Base-by-base conservation (phyloP, 2,888 invertebrate species). In the Tenthredo distinguenda region DNA sequence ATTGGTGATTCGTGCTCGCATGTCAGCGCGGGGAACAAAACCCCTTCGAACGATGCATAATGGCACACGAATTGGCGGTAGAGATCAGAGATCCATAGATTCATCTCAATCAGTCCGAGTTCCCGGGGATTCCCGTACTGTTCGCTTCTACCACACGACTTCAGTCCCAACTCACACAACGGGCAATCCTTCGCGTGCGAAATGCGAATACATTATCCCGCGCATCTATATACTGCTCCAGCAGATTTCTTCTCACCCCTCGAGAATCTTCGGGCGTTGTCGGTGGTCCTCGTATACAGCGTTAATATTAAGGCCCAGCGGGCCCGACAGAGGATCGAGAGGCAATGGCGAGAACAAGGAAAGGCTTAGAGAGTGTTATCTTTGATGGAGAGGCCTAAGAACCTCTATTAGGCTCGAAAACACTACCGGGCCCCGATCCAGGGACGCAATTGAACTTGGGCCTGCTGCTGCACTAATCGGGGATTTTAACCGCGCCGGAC, bases 321-420 rank as follows among this genome's bases (percentile, higher is more conserved):
- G 83, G 83, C 83, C 83, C 83, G 83, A 83, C 83, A 83, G 65
- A 83, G 83, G 83, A 47, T 83, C 47, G 68, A 50, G 83, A 68
- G 47, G 71, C 83, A 83, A 83, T 83, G 83, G 71, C 81, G 68
- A 74, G 84, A 87, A 86, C 74, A 85, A 86, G 71, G 62, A 58
- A 85, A 85, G 85, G 85, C 86, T 71, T 85, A 87, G 87, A 88
- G 89, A 89, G 90, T 88, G 90, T 90, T 90, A 90, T 90, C 91
- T 90, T 89, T 91, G 90, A 90, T 89, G 90, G 90, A 89, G 89
- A 90, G 89, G 89, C 89, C 89, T 90, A 89, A 90, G 90, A 90
- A 90, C 89, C 90, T 89, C 90, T 90, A 90, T 90, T 91, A 91
- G 89, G 88, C 87, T 89, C 89, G 87, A 88, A 90, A 91, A 91